phyloP scores from a whole-genome alignment of 2,113 vertebrate genomes.

The Camarhynchus parvulus region DNA sequence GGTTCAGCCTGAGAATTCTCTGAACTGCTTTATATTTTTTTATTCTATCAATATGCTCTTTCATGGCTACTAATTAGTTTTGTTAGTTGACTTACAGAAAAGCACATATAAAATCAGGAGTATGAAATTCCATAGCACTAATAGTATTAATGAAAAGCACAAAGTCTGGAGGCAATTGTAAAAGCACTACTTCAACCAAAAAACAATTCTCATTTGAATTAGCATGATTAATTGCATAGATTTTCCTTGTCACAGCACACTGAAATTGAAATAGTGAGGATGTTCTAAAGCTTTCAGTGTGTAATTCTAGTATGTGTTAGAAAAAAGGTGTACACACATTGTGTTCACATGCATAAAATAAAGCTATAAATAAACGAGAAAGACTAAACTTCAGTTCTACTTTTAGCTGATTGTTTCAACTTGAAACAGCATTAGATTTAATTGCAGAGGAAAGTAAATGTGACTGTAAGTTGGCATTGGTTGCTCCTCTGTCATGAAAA shows the following conservation, averaged over 20 bases:
- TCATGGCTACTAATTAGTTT: conserved; percentile 77
- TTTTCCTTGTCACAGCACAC: conserved; percentile 37
- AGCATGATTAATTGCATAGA: conserved; percentile 56
- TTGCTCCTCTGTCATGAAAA: background rate
- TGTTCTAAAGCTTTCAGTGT: background rate
- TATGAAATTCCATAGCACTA: conserved; percentile 57
- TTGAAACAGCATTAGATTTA: background rate
- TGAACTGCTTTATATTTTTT: conserved; percentile 67
- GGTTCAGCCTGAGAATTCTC: conserved; percentile 69
- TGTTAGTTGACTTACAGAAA: conserved; percentile 74
- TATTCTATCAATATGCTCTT: conserved; percentile 74
- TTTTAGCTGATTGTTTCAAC: background rate
- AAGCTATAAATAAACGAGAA: conserved; percentile 23
- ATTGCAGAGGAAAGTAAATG: background rate
- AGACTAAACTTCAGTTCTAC: background rate
- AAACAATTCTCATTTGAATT: conserved; percentile 65
- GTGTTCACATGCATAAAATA: background rate
- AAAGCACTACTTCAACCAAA: conserved; percentile 28
- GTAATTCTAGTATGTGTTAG: background rate
- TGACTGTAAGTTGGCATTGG: background rate
- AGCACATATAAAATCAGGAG: conserved; percentile 59
- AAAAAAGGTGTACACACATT: background rate
- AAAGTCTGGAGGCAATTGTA: conserved; percentile 53
- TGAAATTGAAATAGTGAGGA: background rate
- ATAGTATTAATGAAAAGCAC: conserved; percentile 67